phyloP scores from a whole-genome alignment of 1,140 invertebrate genomes.

The Chironomus tepperi region DNA sequence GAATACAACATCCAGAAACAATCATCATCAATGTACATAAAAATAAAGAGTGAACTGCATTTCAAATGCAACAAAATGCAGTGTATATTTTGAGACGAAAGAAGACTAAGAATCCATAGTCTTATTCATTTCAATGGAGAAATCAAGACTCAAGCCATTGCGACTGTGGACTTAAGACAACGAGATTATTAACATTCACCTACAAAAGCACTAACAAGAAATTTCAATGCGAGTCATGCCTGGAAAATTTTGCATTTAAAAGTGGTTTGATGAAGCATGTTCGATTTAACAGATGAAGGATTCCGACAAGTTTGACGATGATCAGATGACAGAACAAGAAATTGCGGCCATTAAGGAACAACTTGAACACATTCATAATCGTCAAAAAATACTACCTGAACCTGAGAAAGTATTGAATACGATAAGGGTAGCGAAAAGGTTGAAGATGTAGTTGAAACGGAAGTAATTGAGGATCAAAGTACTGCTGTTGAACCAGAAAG shows the following conservation, averaged over 20 bases:
- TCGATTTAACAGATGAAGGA: background rate
- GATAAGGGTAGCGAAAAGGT: background rate
- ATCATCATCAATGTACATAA: background rate
- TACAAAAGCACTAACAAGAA: background rate
- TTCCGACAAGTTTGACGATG: background rate
- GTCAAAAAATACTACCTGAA: background rate
- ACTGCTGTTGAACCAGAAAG: background rate
- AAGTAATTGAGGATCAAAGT: background rate
- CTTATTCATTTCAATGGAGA: background rate
- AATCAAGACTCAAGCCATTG: background rate
- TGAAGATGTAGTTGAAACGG: background rate
- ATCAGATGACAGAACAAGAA: background rate
- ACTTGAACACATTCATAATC: background rate
- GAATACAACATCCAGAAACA: background rate
- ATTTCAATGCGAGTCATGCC: background rate
- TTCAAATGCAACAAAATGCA: background rate
- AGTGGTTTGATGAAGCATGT: background rate
- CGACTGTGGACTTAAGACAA: background rate
- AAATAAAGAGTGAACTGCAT: background rate
- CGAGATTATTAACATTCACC: background rate
- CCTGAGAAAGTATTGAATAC: background rate
- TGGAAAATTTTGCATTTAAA: background rate
- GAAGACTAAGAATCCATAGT: background rate
- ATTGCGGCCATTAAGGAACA: conserved; percentile 4
- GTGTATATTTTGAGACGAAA: conserved; percentile 25